phyloP scores from a whole-genome alignment of 2,797 vertebrate species.

The Artibeus jamaicensis region DNA sequence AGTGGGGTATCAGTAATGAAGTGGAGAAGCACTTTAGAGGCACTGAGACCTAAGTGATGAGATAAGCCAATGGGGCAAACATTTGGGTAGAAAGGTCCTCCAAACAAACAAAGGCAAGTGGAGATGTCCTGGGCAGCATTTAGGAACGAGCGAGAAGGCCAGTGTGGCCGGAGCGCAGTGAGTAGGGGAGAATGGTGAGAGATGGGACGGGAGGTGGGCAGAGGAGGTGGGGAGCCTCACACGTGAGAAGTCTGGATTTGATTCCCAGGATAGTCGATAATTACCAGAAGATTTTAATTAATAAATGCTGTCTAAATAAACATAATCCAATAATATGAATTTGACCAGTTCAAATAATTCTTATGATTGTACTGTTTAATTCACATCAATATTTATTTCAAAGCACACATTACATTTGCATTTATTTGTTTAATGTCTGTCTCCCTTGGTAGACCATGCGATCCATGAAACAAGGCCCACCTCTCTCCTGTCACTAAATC shows the following conservation, averaged over 20 bases:
- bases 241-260: not conserved
- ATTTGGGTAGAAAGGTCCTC: not conserved
- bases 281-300: not conserved
- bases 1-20: not conserved
- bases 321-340: not conserved
- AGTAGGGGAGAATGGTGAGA: not conserved
- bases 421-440: not conserved
- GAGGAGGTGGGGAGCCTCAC: not conserved
- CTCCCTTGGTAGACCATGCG: not conserved
- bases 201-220: not conserved
- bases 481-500: not conserved
- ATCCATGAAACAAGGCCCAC: not conserved
- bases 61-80: not conserved
- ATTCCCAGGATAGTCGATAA: not conserved
- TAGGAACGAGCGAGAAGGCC: not conserved
- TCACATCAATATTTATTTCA: not conserved
- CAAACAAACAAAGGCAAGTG: not conserved
- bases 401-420: not conserved
- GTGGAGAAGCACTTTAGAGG: not conserved
- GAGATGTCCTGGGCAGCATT: not conserved
- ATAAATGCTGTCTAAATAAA: slow-evolving; percentile 16
- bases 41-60: not conserved
- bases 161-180: not conserved
- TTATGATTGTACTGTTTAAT: slow-evolving; percentile 20
- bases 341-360: not conserved